Evolutionary conservation across 2,888 invertebrate species (phyloP).

Genomic region (Mythimna albipuncta): DNA sequence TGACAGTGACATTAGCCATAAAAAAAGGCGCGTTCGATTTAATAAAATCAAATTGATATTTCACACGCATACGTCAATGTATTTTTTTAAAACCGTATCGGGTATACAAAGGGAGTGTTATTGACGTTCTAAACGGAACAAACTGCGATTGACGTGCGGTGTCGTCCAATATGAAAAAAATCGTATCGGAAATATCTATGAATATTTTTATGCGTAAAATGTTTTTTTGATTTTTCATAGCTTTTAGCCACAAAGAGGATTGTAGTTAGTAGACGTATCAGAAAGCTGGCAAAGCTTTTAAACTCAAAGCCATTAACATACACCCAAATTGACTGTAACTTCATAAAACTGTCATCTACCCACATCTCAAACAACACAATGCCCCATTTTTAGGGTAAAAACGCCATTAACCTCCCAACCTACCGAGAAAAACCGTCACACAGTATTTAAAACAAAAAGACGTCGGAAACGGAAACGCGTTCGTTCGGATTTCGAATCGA

Average conservation of each 20-base stretch:
- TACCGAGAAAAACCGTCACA: constrained; percentile 58
- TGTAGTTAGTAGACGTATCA: not conserved
- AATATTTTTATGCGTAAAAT: constrained; percentile 39
- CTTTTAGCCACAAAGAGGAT: constrained; percentile 15
- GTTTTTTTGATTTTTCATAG: constrained; percentile 21
- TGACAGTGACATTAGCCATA: not conserved
- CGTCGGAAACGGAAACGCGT: constrained; percentile 79
- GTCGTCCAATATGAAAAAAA: constrained; percentile 58
- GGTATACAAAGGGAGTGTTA: constrained; percentile 57
- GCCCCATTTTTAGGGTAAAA: constrained; percentile 52
- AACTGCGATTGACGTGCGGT: constrained; percentile 64
- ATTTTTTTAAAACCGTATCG: constrained; percentile 55
- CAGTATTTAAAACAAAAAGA: constrained; percentile 64
- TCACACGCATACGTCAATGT: constrained; percentile 26
- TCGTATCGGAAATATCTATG: constrained; percentile 40
- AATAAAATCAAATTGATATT: constrained; percentile 31
- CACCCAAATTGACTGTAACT: constrained; percentile 7
- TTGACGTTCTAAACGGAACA: constrained; percentile 59
- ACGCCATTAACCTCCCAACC: constrained; percentile 44
- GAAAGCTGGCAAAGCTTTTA: not conserved
- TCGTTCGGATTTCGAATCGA: constrained; percentile 75
- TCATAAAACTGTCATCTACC: constrained; percentile 20
- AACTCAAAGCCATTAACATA: not conserved
- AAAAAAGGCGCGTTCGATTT: constrained; percentile 33
- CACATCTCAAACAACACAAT: constrained; percentile 25